Base-by-base conservation (phyloP, 1,140 invertebrate genomes). In the Dendroctonus ponderosae region DNA sequence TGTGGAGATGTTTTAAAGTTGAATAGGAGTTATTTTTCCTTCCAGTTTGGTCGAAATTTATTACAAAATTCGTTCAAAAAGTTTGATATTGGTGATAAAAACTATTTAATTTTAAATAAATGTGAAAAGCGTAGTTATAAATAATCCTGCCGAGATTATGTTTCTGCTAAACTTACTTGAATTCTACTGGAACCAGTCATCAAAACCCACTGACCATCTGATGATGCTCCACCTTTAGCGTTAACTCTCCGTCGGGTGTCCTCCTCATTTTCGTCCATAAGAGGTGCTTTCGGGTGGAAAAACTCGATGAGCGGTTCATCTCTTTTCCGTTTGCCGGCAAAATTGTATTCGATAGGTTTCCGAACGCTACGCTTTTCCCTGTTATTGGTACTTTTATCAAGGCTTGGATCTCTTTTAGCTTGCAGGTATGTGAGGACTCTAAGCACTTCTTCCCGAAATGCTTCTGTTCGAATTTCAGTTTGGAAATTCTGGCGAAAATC, bases 171-270 rank as follows among this genome's bases (percentile, higher is more conserved):
- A 80, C 83, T 84, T 80, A 90, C 88, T 48, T 90, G 88, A 67
- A 91, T 88, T 65, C 89, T 83, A 11, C 89, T 90, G 71, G 90
- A 90, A 68, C 88, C 88, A 15, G 89, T 90, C 50, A 92, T 75
- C 86, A 89, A 91, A 64, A 91, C 86, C 88, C 89, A 90, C 40
- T 85, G 85, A 70, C 89, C 86, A 11, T 85, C 26, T 26, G 26
- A 26, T 26, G 26, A 26, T 26, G 26, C 26, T 26, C 26, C 87
- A 14, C 84, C 85, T 0, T 85, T 0, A 82, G 81, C 0, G 84
- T 84, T 68, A 85, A 85, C 0, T 80, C 77, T 0, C 84, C 81
- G 79, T 74, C 82, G 83, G 61, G 83, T 82, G 15, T 83, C 80
- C 7, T 82, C 80, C 64, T 86, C 86, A 62, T 85, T 86, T 65